Conservation (phyloP, 2,797 vertebrate genomes). For the Pseudopleuronectes americanus region DNA sequence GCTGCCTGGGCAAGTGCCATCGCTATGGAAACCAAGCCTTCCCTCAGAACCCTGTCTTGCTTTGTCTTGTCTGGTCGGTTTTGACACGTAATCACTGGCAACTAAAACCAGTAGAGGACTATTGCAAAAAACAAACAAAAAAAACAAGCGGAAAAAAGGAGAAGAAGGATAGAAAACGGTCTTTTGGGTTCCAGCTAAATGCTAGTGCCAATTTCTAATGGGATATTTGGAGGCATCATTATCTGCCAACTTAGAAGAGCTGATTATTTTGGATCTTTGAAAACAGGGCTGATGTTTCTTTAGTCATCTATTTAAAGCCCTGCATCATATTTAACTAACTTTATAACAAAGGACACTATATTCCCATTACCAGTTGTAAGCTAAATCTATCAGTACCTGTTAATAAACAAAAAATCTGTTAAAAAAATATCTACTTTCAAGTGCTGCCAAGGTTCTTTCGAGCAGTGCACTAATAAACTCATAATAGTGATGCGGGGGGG, state of each 20-base stretch:
- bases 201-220: background rate
- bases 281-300: background rate
- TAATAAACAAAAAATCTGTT: too few species aligned
- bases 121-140: slow-evolving; percentile 19
- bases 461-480: background rate
- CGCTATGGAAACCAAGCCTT: slow-evolving; percentile 67
- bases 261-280: background rate
- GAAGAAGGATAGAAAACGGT: background rate
- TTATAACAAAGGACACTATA: background rate
- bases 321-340: too few species aligned
- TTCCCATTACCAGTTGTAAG: background rate
- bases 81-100: slow-evolving; percentile 60
- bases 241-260: background rate
- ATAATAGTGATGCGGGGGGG: background rate
- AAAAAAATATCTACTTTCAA: too few species aligned
- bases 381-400: background rate
- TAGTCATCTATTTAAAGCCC: too few species aligned
- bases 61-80: slow-evolving; percentile 70
- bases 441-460: background rate
- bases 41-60: slow-evolving; percentile 54
- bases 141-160: background rate
- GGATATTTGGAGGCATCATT: background rate
- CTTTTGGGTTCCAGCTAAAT: background rate
- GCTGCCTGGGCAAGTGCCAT: slow-evolving; percentile 65
- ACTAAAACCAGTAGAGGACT: slow-evolving; percentile 42